These are phyloP conservation scores for Elaeidobius kamerunicus DNA, from an alignment of 2,888 invertebrate genomes.

Conservation along the genomic window DNA sequence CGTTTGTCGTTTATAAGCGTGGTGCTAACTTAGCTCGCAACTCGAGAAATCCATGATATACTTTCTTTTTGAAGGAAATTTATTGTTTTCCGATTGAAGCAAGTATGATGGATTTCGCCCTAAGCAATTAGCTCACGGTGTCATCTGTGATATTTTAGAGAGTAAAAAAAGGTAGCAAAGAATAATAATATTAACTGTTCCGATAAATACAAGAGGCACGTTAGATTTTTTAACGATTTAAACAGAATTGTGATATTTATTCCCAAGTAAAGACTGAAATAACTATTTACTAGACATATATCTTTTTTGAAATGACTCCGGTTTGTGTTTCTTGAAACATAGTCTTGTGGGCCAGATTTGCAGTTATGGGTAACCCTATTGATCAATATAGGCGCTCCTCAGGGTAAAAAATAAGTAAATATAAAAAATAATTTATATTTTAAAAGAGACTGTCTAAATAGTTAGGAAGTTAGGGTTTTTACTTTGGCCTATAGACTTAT, in stretches of 20 bases:
- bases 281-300: constrained; percentile 44
- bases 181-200: constrained; percentile 50
- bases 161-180: constrained; percentile 49
- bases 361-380: constrained; percentile 7
- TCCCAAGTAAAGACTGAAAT: constrained; percentile 52
- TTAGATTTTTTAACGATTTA: constrained; percentile 37
- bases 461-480: constrained; percentile 8
- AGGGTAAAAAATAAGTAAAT: constrained; percentile 19
- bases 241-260: constrained; percentile 53
- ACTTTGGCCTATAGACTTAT: constrained; percentile 24
- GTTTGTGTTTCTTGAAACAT: constrained; percentile 3
- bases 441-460: constrained; percentile 4
- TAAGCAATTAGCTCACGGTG: constrained; percentile 37
- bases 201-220: constrained; percentile 47
- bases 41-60: constrained; percentile 7
- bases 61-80: no score
- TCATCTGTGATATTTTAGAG: constrained; percentile 52
- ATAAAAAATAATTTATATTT: constrained; percentile 14
- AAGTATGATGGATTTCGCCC: background rate
- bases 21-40: constrained; percentile 38
- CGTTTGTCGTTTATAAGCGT: constrained; percentile 45
- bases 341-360: constrained; percentile 16
- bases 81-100: background rate
- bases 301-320: constrained; percentile 14
- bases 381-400: constrained; percentile 11